Evolutionary conservation across 2,113 vertebrate genomes (phyloP), one percentile per base, ranked within the genome.

Genomic region (Strix uralensis): DNA sequence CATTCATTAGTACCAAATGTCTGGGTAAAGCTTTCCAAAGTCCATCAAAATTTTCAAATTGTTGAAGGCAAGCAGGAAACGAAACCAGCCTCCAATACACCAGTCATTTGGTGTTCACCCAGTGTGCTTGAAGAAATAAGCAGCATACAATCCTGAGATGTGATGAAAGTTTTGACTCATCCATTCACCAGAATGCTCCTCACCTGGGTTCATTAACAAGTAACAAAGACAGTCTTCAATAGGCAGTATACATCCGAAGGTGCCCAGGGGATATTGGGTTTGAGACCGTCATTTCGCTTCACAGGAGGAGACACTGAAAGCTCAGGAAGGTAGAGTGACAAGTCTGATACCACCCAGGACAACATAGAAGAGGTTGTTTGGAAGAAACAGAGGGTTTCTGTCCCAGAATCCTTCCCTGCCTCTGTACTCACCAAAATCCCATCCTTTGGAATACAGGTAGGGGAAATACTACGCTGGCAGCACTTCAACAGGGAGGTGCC

Each of bases 1-100:
- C 21, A 14, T 23, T 92, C 69, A 80, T 81, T 90, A 89, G 88
- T 91, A 88, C 44, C 80, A 94, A 95, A 93, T 73, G 62, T 69
- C 75, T 79, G 75, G 23, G 27, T 69, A 87, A 72, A 90, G 47
- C 91, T 83, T 94, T 96, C 86, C 55, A 88, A 79, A 81, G 54
- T 42, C 71, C 77, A 88, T 87, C 65, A 54, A 78, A 42, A 38
- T 59, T 90, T 90, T 81, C n/a, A 79, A 44, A 66, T 69, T 13
- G 0, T 66, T 55, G 30, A 40, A 52, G 71, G 79, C 86, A 94
- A 85, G 65, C 57, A 86, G 65, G 73, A 61, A 83, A 86, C 26
- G 3, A 58, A 89, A 58, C 21, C 55, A 74, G n/a, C 15, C 36
- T 85, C 69, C 54, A 88, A 58, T 46, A n/a, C 19, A 46, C 29